These are phyloP conservation scores for Oxyura jamaicensis DNA, from an alignment of 2,113 vertebrate species.

Conservation along the genomic window DNA sequence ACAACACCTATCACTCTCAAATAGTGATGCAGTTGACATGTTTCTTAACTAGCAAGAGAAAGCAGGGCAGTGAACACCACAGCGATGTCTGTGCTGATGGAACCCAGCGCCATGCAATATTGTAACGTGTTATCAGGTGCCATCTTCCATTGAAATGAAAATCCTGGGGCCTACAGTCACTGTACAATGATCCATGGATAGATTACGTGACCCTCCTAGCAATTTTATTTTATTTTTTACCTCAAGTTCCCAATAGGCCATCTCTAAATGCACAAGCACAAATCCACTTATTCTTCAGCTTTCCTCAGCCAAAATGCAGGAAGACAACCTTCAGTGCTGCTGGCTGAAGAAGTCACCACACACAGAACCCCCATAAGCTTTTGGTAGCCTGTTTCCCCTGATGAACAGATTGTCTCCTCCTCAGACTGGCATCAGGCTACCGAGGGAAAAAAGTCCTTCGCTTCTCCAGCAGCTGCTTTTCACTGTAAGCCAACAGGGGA, in stretches of 20 bases:
- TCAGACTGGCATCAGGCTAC: not conserved
- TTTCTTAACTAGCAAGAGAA: not conserved
- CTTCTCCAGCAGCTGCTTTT: not conserved
- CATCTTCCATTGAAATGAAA: not conserved
- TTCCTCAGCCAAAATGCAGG: not conserved
- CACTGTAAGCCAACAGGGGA: not conserved
- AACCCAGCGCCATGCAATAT: not conserved
- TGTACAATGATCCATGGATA: not conserved
- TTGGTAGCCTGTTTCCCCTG: not conserved
- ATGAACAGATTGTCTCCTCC: not conserved
- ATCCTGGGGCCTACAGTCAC: not conserved
- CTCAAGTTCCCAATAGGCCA: not conserved
- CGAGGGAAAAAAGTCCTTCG: not conserved
- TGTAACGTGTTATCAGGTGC: accelerated
- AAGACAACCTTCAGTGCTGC: not conserved
- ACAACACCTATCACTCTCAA: not conserved
- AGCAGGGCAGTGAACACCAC: not conserved
- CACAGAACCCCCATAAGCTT: not conserved
- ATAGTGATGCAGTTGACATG: not conserved
- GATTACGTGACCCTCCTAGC: not conserved
- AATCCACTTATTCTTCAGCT: not conserved
- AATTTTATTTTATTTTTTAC: not conserved
- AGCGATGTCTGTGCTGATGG: not conserved
- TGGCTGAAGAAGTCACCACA: not conserved
- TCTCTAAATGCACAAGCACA: not conserved